Evolutionary conservation across 2,797 vertebrate genomes (phyloP).

Genomic region (Valencia hispanica): DNA sequence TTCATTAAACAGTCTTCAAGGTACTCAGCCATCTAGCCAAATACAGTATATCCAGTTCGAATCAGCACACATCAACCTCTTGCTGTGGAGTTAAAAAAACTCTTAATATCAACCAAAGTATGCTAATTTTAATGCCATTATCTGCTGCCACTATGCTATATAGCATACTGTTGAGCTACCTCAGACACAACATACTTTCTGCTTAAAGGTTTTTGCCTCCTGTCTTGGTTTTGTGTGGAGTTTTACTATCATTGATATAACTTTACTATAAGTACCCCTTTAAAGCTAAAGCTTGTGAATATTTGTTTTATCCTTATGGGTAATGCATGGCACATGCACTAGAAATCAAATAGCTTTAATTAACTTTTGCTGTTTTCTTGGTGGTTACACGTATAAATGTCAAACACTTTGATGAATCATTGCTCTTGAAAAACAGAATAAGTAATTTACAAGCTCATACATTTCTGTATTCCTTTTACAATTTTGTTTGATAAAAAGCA

Average conservation of each 20-base stretch:
- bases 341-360: not conserved
- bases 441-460: conserved; percentile 1
- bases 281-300: not conserved
- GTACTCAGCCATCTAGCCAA: not conserved
- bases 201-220: not conserved
- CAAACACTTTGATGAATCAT: not conserved
- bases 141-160: not conserved
- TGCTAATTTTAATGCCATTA: not conserved
- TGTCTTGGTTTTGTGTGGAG: not conserved
- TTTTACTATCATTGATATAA: not conserved
- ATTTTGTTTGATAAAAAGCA: not conserved
- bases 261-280: not conserved
- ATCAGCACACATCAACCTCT: fast-evolving
- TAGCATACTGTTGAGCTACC: not conserved
- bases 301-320: not conserved
- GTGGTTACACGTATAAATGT: not conserved
- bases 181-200: not conserved
- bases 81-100: not conserved
- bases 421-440: not conserved
- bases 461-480: not conserved
- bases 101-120: not conserved
- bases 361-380: not conserved
- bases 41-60: not conserved
- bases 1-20: not conserved
- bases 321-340: not conserved